Percentiles rank a stretch among this genome's conserved stretches.
Conservation (phyloP, 2,797 vertebrate genomes). For the Megalops cyprinoides region DNA sequence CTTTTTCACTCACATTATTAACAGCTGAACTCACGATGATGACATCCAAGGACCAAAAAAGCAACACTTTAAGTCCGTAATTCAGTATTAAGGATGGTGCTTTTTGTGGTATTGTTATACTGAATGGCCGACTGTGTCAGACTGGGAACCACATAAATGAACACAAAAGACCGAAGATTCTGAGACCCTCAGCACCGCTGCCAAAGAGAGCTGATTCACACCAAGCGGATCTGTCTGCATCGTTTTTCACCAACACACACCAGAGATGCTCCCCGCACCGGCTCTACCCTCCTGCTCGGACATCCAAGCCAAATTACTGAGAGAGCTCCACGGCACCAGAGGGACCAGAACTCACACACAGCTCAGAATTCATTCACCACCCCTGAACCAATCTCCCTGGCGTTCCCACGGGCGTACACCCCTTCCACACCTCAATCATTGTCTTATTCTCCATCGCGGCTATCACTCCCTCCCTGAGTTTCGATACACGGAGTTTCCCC, state of each 20-base stretch:
- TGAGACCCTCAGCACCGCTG: neutral
- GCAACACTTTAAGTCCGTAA: no score
- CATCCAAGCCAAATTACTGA: neutral
- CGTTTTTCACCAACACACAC: neutral
- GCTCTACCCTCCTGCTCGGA: neutral
- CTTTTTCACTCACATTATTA: neutral
- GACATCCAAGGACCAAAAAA: no score
- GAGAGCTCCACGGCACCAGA: neutral
- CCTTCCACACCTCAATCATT: neutral
- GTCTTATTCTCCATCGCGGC: no score
- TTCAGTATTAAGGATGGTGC: no score
- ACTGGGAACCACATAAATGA: neutral
- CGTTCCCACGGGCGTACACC: neutral
- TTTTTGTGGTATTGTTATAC: no score
- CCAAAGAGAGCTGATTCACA: neutral
- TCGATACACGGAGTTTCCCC: no score
- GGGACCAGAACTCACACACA: neutral
- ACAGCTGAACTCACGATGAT: no score
- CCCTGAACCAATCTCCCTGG: neutral
- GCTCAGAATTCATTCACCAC: neutral
- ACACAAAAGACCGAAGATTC: neutral
- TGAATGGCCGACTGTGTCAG: no score
- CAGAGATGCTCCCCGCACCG: neutral
- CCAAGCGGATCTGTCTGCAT: neutral
- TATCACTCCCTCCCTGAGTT: no score